Percentiles rank a stretch among this genome's conserved stretches.
These are phyloP conservation scores for Drosophila atripex DNA, from an alignment of 2,888 invertebrate species.

Conservation along the genomic window DNA sequence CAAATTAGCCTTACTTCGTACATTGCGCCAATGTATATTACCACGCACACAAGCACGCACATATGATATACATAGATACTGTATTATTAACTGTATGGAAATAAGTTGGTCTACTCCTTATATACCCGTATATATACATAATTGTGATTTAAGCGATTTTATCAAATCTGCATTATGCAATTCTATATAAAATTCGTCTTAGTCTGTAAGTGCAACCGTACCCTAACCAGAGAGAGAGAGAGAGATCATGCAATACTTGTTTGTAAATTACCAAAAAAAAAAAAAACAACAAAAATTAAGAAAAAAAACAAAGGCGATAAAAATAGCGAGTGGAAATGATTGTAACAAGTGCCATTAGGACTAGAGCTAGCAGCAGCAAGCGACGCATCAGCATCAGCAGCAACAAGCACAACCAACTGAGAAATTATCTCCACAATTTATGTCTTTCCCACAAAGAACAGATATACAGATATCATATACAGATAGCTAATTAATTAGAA, in stretches of 20 bases:
- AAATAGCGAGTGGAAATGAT: slow-evolving; percentile 57
- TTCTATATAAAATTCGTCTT: slow-evolving; percentile 79
- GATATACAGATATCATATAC: slow-evolving; percentile 24
- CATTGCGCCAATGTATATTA: slow-evolving; percentile 30
- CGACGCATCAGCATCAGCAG: slow-evolving; percentile 26
- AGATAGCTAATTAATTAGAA: slow-evolving; percentile 24
- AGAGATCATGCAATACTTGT: slow-evolving; percentile 71
- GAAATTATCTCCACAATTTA: slow-evolving; percentile 27
- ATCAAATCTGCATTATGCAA: slow-evolving; percentile 80
- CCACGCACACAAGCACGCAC: slow-evolving; percentile 38
- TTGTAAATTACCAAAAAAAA: slow-evolving; percentile 73
- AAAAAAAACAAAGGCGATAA: slow-evolving; percentile 41
- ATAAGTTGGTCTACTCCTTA: slow-evolving; percentile 70
- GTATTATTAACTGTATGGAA: slow-evolving; percentile 56
- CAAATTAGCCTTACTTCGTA: slow-evolving; percentile 40
- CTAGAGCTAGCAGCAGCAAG: slow-evolving; percentile 66
- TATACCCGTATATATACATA: slow-evolving; percentile 66
- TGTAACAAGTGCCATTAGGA: slow-evolving; percentile 78
- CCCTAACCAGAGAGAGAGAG: slow-evolving; percentile 17
- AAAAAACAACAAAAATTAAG: too few relatives aligned
- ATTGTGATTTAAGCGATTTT: slow-evolving; percentile 83
- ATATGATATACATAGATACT: slow-evolving; percentile 56
- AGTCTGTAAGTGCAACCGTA: slow-evolving; percentile 64
- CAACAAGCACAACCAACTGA: slow-evolving; percentile 9
- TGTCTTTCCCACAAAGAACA: slow-evolving; percentile 26